Evolutionary conservation across 2,113 vertebrate species (phyloP).

Genomic region (Argyrosomus japonicus): DNA sequence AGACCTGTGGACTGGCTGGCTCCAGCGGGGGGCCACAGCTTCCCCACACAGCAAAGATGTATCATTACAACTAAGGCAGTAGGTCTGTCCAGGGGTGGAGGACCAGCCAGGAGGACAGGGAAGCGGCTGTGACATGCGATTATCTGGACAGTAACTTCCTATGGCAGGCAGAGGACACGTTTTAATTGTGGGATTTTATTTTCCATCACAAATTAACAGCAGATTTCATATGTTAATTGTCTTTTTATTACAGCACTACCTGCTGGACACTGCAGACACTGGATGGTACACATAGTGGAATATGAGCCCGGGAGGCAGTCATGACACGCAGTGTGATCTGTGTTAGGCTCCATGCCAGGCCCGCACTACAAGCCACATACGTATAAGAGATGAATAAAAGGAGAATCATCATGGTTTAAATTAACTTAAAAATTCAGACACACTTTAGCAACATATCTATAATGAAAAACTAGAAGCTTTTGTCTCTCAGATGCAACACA

Average conservation of each 20-base stretch:
- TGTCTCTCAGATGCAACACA: neutral
- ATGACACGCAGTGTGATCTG: constrained; percentile 70
- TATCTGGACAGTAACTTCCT: constrained; percentile 82
- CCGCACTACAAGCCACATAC: constrained; percentile 65
- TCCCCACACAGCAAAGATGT: constrained; percentile 63
- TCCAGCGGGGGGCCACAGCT: constrained; percentile 57
- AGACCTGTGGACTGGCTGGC: constrained; percentile 58
- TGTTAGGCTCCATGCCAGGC: constrained; percentile 82
- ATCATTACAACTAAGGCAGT: constrained; percentile 78
- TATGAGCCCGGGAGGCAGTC: constrained; percentile 78
- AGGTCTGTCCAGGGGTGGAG: constrained; percentile 71
- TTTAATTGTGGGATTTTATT: neutral
- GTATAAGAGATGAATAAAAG: constrained; percentile 5
- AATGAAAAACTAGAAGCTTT: neutral
- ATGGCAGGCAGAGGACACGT: constrained; percentile 11
- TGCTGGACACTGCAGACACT: constrained; percentile 84
- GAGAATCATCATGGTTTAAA: neutral
- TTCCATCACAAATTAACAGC: neutral
- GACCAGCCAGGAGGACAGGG: constrained; percentile 76
- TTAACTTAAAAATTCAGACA: neutral
- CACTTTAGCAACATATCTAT: neutral
- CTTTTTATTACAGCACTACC: constrained; percentile 75
- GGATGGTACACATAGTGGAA: constrained; percentile 70
- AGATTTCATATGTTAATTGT: neutral
- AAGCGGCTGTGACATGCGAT: constrained; percentile 76